These are phyloP conservation scores for Orthosia gracilis DNA, from an alignment of 2,888 invertebrate genomes.

Conservation along the genomic window DNA sequence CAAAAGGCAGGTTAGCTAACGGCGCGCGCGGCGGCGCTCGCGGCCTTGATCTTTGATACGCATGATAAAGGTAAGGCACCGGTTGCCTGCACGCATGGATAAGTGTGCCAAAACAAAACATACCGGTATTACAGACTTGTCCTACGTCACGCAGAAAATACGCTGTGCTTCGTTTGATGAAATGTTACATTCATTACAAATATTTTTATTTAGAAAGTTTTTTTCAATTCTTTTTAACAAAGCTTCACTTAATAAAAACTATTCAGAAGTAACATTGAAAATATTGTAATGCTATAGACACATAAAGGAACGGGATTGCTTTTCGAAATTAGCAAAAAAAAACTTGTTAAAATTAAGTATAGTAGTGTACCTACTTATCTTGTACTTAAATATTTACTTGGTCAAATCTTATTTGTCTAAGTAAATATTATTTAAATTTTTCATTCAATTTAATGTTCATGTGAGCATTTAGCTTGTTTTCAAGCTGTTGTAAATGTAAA, in stretches of 20 bases:
- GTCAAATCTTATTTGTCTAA: too few relatives aligned
- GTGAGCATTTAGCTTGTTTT: too few relatives aligned
- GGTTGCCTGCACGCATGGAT: conserved; percentile 22
- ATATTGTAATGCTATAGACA: too few relatives aligned
- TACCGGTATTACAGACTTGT: background rate
- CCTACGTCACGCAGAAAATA: background rate
- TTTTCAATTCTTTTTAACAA: too few relatives aligned
- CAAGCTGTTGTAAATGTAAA: too few relatives aligned
- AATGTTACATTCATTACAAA: background rate
- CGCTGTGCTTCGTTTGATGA: background rate
- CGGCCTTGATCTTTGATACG: conserved; percentile 46
- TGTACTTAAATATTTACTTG: too few relatives aligned
- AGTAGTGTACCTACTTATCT: too few relatives aligned
- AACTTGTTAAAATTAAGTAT: too few relatives aligned
- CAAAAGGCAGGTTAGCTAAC: conserved; percentile 30
- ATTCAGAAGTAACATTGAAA: background rate
- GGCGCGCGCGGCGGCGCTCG: background rate
- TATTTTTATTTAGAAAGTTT: too few relatives aligned
- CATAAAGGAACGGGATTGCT: background rate
- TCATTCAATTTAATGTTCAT: too few relatives aligned
- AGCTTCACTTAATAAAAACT: background rate
- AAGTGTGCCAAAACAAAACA: conserved; percentile 33
- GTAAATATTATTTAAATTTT: too few relatives aligned
- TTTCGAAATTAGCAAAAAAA: background rate
- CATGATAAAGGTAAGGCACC: conserved; percentile 11